phyloP scores from a whole-genome alignment of 1,140 invertebrate genomes.

The Drosophila azteca region DNA sequence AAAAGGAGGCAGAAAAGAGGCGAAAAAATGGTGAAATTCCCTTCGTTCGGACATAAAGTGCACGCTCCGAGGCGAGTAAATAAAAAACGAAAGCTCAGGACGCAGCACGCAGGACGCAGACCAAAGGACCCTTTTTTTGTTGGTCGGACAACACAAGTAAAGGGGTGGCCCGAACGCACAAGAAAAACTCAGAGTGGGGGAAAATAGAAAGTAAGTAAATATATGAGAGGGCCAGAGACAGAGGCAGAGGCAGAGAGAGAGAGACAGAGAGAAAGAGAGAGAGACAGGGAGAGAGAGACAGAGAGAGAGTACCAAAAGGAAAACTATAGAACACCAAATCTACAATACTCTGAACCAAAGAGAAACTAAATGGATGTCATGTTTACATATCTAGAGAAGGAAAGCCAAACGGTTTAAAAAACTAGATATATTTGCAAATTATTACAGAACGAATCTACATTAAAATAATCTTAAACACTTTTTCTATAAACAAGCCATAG shows the following conservation, averaged over 20 bases:
- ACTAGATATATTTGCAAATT: too few relatives aligned
- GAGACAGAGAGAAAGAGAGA: background rate
- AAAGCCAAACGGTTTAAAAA: too few relatives aligned
- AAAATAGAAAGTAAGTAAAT: background rate
- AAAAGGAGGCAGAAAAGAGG: conserved; percentile 25
- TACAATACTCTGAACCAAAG: background rate
- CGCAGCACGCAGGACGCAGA: conserved; percentile 21
- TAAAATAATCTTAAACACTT: too few relatives aligned
- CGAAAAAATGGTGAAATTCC: conserved; percentile 32
- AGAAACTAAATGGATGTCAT: too few relatives aligned
- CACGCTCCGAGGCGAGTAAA: conserved; percentile 59
- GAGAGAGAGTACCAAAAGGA: background rate
- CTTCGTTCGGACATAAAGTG: conserved; percentile 51
- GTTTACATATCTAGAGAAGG: too few relatives aligned
- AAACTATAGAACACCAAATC: background rate
- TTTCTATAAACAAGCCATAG: too few relatives aligned
- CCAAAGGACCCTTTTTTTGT: conserved; percentile 21
- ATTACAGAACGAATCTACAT: too few relatives aligned
- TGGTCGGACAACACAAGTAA: conserved; percentile 62
- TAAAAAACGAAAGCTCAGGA: conserved; percentile 45
- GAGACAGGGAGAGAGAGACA: background rate
- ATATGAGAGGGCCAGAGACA: too few relatives aligned
- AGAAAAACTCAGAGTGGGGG: background rate
- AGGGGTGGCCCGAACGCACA: conserved; percentile 65
- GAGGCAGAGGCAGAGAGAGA: background rate